Percentiles rank a stretch among this genome's conserved stretches.
Evolutionary conservation across 2,113 vertebrate genomes (phyloP).

Genomic region (Heliornis fulica): DNA sequence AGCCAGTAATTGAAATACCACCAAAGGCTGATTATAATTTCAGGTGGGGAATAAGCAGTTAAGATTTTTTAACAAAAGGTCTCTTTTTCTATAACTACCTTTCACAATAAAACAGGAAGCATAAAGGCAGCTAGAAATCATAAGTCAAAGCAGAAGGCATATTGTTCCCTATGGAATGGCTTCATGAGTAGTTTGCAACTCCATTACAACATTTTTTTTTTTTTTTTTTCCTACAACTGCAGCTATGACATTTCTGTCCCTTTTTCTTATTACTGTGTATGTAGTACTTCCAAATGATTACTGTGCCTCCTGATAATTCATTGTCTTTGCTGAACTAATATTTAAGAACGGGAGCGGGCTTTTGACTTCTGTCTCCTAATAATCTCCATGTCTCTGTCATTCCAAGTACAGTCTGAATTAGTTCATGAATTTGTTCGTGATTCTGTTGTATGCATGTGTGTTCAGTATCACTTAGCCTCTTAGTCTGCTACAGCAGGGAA

Average conservation of each 20-base stretch:
- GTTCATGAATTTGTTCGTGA: too few relatives aligned
- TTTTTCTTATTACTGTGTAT: not conserved
- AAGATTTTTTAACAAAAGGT: constrained; percentile 25
- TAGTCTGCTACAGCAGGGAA: not conserved
- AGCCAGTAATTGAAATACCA: constrained; percentile 16
- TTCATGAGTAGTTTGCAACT: not conserved
- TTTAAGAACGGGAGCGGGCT: not conserved
- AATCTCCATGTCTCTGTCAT: not conserved
- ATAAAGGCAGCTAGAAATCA: not conserved
- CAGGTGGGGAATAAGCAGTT: constrained; percentile 4
- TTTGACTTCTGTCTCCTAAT: not conserved
- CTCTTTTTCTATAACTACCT: constrained; percentile 16
- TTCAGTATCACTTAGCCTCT: not conserved
- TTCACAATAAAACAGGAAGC: constrained; percentile 10
- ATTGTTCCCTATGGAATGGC: not conserved
- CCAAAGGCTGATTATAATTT: not conserved
- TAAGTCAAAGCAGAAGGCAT: not conserved
- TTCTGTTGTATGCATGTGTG: not conserved
- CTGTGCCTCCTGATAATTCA: not conserved
- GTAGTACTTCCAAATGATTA: not conserved
- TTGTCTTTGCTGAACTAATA: not conserved
- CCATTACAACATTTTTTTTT: too few relatives aligned
- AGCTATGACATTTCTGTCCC: not conserved
- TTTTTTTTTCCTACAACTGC: too few relatives aligned
- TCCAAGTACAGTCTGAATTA: not conserved